Base-by-base conservation (phyloP, 2,888 invertebrate species). In the Volucella bombylans region DNA sequence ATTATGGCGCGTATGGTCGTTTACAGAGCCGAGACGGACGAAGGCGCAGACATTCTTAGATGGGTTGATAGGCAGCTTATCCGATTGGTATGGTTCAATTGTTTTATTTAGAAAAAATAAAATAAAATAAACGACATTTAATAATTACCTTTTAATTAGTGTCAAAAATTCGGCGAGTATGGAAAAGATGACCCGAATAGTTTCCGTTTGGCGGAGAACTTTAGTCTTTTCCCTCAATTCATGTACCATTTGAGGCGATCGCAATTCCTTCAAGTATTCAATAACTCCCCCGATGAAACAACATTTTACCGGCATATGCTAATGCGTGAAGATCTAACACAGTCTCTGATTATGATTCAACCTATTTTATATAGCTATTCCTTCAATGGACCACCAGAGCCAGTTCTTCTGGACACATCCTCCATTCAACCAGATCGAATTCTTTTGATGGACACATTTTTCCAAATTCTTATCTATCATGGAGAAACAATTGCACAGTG, bases 61-160 rank as follows among this genome's bases (percentile, higher is more conserved):
- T 99, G 99, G 99, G 96, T 99, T 11, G 99, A 99, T 92, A 93
- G 99, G 87, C 99, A 98, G 95, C 95, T 99, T 15, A 99, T 99
- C 89, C 94, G 99, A 90, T 93, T 99, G 94, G 98, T 98, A 92
- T 89, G 43, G 8, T n/a, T 3, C 4, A 41, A 71, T 38, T 68
- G 76, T 11, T n/a, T 49, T 10, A 9, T 11, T 31, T 9, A 43
- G 14, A 11, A 18, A 6, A 10, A 55, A 11, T 55, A 15, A 2
- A 52, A 1, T 57, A 62, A 55, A 45, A 12, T 14, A 8, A 61
- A n/a, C 9, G 0, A 18, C 45, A 47, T 64, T 10, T 11, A 4
- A 8, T 23, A 4, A 8, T 23, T 18, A 4, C 6, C 6, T 78
- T 52, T 65, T 3, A 55, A 55, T 87, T 93, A 98, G 96, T 99